Conservation (phyloP, 2,113 vertebrate species). For the Delphinapterus leucas region DNA sequence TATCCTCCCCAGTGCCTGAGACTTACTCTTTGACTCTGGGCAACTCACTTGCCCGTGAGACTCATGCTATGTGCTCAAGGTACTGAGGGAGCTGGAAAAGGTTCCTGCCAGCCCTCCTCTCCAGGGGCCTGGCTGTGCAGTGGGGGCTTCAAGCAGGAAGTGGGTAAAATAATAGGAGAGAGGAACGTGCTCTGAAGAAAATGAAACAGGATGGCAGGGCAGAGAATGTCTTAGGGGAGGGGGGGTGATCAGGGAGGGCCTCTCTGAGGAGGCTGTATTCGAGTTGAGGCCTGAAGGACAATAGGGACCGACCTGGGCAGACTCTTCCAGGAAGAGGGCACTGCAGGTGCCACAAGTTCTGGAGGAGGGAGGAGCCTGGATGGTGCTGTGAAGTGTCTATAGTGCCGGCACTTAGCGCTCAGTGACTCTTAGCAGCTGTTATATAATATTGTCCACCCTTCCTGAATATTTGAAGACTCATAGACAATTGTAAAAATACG, state of each 20-base stretch:
- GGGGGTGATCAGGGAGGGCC: neutral
- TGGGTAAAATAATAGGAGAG: neutral
- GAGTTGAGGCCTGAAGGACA: neutral
- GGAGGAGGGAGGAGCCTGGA: neutral
- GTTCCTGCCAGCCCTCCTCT: neutral
- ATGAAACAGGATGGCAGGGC: neutral
- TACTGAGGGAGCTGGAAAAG: neutral
- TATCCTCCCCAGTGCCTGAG: neutral
- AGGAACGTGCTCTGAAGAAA: conserved; percentile 15
- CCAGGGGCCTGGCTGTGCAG: neutral
- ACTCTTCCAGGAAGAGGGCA: neutral
- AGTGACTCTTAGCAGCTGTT: neutral
- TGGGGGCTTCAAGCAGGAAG: neutral
- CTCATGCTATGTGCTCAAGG: too few species aligned
- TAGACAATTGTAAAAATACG: neutral
- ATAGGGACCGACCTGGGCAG: neutral
- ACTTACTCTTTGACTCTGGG: neutral
- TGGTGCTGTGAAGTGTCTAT: neutral
- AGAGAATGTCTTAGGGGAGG: neutral
- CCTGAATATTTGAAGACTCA: neutral
- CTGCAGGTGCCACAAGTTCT: neutral
- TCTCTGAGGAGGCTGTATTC: neutral
- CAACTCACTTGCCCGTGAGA: neutral
- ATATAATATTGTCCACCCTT: neutral
- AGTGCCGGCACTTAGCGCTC: neutral